phyloP scores from a whole-genome alignment of 2,113 vertebrate genomes.

The Hippopotamus amphibius region DNA sequence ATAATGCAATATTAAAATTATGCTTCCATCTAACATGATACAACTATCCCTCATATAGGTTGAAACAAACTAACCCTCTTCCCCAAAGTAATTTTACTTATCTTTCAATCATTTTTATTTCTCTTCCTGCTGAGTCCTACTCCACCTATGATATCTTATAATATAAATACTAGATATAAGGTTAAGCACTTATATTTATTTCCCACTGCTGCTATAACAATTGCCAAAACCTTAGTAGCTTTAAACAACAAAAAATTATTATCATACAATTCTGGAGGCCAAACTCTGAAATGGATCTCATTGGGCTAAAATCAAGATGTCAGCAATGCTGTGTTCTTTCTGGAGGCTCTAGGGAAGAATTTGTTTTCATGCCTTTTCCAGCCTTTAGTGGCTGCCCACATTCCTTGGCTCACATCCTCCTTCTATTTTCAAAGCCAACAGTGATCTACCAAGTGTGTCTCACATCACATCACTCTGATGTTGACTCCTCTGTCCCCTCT shows the following conservation, averaged over 20 bases:
- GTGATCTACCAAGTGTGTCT: neutral
- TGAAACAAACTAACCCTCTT: neutral
- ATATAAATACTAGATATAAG: neutral
- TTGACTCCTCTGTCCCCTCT: neutral
- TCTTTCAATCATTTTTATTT: constrained; percentile 9
- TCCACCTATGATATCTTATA: neutral
- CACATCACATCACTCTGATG: neutral
- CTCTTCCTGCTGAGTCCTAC: neutral
- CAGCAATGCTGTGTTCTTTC: neutral
- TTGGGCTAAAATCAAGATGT: neutral
- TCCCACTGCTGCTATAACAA: neutral
- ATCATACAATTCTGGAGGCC: neutral
- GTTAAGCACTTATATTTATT: neutral
- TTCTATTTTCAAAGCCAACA: neutral
- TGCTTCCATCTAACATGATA: neutral
- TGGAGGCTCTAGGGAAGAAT: neutral
- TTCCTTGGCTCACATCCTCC: neutral
- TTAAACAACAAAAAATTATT: neutral
- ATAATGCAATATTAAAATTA: neutral
- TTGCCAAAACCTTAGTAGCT: neutral
- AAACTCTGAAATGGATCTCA: neutral
- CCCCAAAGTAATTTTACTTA: neutral
- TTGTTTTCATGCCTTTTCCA: neutral
- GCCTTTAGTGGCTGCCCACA: neutral
- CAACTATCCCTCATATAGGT: neutral